phyloP scores from a whole-genome alignment of 2,888 invertebrate species.

The Pollenia amentaria region DNA sequence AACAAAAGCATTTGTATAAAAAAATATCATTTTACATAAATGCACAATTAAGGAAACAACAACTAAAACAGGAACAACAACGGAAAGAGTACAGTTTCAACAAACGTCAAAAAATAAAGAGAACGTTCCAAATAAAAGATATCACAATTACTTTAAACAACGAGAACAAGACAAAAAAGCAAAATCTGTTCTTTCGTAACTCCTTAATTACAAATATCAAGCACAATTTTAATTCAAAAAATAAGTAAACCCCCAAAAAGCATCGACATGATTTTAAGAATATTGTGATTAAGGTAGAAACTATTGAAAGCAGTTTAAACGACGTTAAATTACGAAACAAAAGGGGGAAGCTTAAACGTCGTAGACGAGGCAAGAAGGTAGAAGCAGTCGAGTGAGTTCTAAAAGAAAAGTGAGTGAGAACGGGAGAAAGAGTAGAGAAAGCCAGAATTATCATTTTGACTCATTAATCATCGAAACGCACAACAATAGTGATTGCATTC shows the following conservation, averaged over 20 bases:
- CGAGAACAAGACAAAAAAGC: slow-evolving; percentile 26
- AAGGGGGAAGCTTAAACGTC: slow-evolving; percentile 38
- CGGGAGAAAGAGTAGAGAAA: slow-evolving; percentile 6
- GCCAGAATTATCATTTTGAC: slow-evolving; percentile 55
- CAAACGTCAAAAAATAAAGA: slow-evolving; percentile 14
- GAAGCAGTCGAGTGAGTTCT: slow-evolving; percentile 22
- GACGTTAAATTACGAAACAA: slow-evolving; percentile 10
- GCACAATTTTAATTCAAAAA: slow-evolving; percentile 54
- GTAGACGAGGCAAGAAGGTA: slow-evolving; percentile 10
- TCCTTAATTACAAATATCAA: slow-evolving; percentile 51
- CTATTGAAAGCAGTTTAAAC: slow-evolving; percentile 18
- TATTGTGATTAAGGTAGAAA: slow-evolving; percentile 69
- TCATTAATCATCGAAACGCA: slow-evolving; percentile 73
- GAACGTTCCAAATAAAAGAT: slow-evolving; percentile 26
- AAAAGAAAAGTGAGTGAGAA: slow-evolving; percentile 31
- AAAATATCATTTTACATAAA: slow-evolving; percentile 64
- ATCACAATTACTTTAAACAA: slow-evolving; percentile 57
- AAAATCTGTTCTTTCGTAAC: slow-evolving; percentile 8
- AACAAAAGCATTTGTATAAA: slow-evolving; percentile 64
- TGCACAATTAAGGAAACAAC: slow-evolving; percentile 60
- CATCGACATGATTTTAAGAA: slow-evolving; percentile 76
- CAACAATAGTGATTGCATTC: slow-evolving; percentile 70
- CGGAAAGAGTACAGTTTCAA: slow-evolving; percentile 17
- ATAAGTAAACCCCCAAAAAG: slow-evolving; percentile 41
- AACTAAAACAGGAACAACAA: neutral